Percentiles rank a stretch among this genome's conserved stretches.
Evolutionary conservation across 2,113 vertebrate genomes (phyloP).

Genomic region (Thinocorus orbignyianus): DNA sequence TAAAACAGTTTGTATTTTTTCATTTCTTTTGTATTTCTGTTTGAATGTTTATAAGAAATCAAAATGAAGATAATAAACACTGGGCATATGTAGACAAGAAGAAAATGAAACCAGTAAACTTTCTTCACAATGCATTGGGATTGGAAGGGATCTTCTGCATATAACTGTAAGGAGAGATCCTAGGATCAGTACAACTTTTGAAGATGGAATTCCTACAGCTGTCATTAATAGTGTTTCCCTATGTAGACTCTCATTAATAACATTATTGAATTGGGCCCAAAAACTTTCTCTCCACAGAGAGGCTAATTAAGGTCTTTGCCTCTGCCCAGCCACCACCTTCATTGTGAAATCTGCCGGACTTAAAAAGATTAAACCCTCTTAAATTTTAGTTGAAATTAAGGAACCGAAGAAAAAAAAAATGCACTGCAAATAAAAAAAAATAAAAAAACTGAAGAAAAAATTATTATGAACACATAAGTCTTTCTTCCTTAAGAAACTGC

Average conservation of each 20-base stretch:
- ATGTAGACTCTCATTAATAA: not conserved
- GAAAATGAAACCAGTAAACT: not conserved
- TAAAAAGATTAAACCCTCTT: not conserved
- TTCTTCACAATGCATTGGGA: not conserved
- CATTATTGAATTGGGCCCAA: not conserved
- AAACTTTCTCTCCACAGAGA: not conserved
- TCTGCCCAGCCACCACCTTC: not conserved
- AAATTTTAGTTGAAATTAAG: not conserved
- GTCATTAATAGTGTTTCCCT: not conserved
- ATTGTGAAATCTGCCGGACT: not conserved
- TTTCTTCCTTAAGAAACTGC: not conserved
- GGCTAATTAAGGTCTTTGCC: not conserved
- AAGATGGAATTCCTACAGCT: not conserved
- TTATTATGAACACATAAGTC: not conserved
- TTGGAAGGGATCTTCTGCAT: not conserved
- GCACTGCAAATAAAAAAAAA: too few species aligned
- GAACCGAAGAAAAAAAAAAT: not conserved
- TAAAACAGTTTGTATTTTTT: not conserved
- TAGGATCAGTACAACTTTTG: not conserved
- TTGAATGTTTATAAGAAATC: not conserved
- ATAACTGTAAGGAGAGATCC: not conserved
- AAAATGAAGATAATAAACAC: not conserved
- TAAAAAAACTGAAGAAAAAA: too few species aligned
- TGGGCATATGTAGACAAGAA: not conserved
- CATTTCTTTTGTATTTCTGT: not conserved